These are phyloP conservation scores for Characodon lateralis DNA, from an alignment of 2,797 vertebrate genomes.

Conservation along the genomic window DNA sequence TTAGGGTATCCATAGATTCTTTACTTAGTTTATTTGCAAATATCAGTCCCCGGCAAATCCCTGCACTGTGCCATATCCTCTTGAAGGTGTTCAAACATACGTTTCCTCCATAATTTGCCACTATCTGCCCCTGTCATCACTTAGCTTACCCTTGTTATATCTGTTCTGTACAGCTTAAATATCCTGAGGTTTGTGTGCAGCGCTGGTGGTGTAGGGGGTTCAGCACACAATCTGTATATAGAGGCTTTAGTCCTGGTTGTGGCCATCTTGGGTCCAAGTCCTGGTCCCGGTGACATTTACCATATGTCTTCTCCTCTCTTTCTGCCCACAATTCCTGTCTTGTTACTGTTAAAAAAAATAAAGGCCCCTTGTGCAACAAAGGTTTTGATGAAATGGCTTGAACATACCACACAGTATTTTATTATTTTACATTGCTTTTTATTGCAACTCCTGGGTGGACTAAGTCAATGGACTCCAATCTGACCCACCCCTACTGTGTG, in stretches of 20 bases:
- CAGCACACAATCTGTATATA: no score
- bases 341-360: no score
- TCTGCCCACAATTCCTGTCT: no score
- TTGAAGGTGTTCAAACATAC: conserved; percentile 60
- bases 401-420: background rate
- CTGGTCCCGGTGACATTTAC: no score
- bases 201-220: no score
- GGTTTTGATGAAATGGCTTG: background rate
- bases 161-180: background rate
- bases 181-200: background rate
- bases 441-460: background rate
- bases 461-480: no score
- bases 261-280: no score
- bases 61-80: conserved; percentile 47
- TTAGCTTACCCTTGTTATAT: background rate
- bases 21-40: conserved; percentile 60
- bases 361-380: no score
- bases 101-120: conserved; percentile 7
- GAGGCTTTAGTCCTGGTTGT: no score
- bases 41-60: conserved; percentile 44
- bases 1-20: conserved; percentile 31
- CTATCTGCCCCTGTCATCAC: conserved; percentile 8
- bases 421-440: background rate
- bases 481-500: no score
- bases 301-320: no score